Conservation (phyloP, 2,888 invertebrate genomes). For the Folsomia candida region DNA sequence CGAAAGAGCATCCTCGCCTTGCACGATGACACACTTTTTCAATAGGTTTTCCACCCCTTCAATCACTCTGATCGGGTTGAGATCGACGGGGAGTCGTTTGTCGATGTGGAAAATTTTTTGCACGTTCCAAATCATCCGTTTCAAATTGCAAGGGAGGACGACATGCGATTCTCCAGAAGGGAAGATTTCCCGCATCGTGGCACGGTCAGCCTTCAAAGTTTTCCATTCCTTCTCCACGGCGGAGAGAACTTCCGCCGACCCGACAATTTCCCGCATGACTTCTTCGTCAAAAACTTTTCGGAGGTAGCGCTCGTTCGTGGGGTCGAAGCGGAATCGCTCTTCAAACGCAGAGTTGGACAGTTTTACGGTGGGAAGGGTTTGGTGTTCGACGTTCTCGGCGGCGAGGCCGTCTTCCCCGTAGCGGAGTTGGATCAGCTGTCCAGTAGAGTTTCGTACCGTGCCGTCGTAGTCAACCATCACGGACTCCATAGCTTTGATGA, state of each 20-base stretch:
- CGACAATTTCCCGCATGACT: conserved; percentile 55
- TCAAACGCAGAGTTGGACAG: conserved; percentile 60
- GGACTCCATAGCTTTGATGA: conserved; percentile 61
- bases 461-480: conserved; percentile 56
- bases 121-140: conserved; percentile 59
- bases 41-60: conserved; percentile 55
- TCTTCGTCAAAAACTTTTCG: conserved; percentile 54
- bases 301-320: too few species aligned
- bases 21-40: conserved; percentile 52
- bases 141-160: conserved; percentile 58
- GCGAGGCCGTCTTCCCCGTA: conserved; percentile 60
- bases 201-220: conserved; percentile 56
- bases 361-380: conserved; percentile 59
- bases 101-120: conserved; percentile 60
- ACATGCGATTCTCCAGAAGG: conserved; percentile 55
- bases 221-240: conserved; percentile 57
- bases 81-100: conserved; percentile 55
- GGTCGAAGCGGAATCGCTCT: too few species aligned
- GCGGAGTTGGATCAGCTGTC: conserved; percentile 51
- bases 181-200: conserved; percentile 54
- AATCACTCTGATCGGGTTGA: conserved; percentile 55
- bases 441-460: conserved; percentile 54
- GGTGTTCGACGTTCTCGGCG: conserved; percentile 60
- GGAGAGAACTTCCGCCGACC: conserved; percentile 53
- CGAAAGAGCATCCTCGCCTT: conserved; percentile 57